Conservation (phyloP, 2,797 vertebrate genomes). For the Tachyglossus aculeatus region DNA sequence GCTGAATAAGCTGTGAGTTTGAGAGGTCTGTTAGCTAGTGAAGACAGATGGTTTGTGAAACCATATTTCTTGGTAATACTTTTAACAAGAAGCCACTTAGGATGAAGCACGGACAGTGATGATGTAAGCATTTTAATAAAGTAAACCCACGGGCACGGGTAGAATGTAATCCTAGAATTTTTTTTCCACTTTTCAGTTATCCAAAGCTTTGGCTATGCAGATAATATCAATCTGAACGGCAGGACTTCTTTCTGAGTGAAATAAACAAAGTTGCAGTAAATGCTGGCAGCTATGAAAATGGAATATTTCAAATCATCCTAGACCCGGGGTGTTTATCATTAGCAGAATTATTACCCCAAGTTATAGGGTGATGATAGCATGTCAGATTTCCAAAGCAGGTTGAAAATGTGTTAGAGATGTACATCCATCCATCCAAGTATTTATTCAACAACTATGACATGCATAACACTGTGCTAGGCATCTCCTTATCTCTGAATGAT, state of each 20-base stretch:
- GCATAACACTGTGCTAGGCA: no score
- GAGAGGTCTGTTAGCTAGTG: neutral
- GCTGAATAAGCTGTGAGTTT: neutral
- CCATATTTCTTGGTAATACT: neutral
- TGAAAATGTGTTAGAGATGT: neutral
- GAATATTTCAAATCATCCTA: neutral
- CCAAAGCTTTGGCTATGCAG: neutral
- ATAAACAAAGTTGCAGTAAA: neutral
- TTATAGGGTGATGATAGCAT: neutral
- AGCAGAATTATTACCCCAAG: neutral
- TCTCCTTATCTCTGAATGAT: neutral
- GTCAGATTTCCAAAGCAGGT: neutral
- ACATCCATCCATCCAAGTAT: no score
- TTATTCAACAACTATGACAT: no score
- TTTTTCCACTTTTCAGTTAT: neutral
- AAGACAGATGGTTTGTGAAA: conserved; percentile 1
- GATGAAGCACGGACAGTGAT: neutral
- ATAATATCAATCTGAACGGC: neutral
- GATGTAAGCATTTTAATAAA: neutral
- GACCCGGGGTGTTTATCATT: neutral
- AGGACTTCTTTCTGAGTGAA: neutral
- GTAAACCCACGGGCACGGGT: neutral
- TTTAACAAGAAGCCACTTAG: neutral
- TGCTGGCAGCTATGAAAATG: neutral
- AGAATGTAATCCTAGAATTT: neutral